Conservation (phyloP, 2,113 vertebrate species). For the Nycticebus coucang region DNA sequence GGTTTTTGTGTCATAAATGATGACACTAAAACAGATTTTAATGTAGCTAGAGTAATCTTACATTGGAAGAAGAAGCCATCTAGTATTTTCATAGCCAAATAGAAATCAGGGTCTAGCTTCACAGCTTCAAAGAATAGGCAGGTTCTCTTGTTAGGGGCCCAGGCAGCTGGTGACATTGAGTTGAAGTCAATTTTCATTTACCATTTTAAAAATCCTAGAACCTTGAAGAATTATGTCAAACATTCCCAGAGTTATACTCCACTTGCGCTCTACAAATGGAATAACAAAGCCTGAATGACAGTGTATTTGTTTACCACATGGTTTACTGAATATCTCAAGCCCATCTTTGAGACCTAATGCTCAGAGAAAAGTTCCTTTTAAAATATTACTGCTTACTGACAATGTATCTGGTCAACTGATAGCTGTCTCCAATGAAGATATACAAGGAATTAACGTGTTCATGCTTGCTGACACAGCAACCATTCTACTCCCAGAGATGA, state of each 20-base stretch:
- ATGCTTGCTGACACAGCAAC: background rate
- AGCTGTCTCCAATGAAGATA: background rate
- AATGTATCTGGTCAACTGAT: background rate
- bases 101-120: background rate
- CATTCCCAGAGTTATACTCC: background rate
- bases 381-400: background rate
- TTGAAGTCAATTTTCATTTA: background rate
- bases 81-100: background rate
- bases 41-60: background rate
- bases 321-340: background rate
- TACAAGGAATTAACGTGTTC: background rate
- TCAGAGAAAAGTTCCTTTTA: background rate
- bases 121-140: background rate
- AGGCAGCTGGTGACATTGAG: background rate
- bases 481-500: background rate
- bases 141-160: background rate
- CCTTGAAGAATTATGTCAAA: background rate
- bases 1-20: no score
- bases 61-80: background rate
- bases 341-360: background rate
- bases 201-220: background rate
- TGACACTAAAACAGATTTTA: background rate
- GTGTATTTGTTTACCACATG: background rate
- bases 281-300: background rate
- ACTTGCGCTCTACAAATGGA: background rate